Percentiles rank a stretch among this genome's conserved stretches.
Conservation (phyloP, 2,888 invertebrate species). For the Coecobrya sp. region DNA sequence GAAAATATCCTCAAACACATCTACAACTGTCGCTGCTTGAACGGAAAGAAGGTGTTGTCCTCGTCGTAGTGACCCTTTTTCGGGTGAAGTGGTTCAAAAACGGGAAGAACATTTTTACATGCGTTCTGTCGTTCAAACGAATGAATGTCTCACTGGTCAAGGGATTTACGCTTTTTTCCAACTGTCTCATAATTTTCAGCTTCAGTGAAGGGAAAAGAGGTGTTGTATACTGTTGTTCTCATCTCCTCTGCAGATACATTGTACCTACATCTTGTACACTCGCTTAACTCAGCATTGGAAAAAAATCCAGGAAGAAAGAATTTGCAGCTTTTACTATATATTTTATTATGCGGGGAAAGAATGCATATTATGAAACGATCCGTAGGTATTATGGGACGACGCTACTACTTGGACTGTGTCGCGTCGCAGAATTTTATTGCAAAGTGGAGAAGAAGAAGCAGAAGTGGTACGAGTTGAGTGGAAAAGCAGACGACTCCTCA, state of each 20-base stretch:
- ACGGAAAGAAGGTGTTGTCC: slow-evolving; percentile 68
- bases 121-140: slow-evolving; percentile 19
- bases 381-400: neutral
- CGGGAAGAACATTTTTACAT: slow-evolving; percentile 24
- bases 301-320: slow-evolving; percentile 34
- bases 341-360: slow-evolving; percentile 19
- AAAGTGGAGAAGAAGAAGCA: slow-evolving; percentile 3
- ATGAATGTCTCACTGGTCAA: slow-evolving; percentile 78
- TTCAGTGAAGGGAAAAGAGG: slow-evolving; percentile 81
- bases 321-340: slow-evolving; percentile 58
- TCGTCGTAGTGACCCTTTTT: slow-evolving; percentile 74
- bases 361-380: slow-evolving; percentile 10
- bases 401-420: neutral
- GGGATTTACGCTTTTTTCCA: slow-evolving; percentile 81
- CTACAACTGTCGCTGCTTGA: slow-evolving; percentile 67
- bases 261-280: neutral
- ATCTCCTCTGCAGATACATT: neutral
- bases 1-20: slow-evolving; percentile 52
- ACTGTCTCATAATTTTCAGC: slow-evolving; percentile 83
- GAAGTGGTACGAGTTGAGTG: too few relatives aligned
- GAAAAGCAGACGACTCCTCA: neutral
- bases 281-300: neutral
- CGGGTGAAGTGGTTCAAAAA: slow-evolving; percentile 70
- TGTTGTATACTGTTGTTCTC: slow-evolving; percentile 70
- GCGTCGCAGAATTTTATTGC: slow-evolving; percentile 31